A percentile compares a stretch with the other conserved stretches of the same genome.
These are phyloP conservation scores for Eublepharis macularius DNA, from an alignment of 2,113 vertebrate species.

Conservation along the genomic window DNA sequence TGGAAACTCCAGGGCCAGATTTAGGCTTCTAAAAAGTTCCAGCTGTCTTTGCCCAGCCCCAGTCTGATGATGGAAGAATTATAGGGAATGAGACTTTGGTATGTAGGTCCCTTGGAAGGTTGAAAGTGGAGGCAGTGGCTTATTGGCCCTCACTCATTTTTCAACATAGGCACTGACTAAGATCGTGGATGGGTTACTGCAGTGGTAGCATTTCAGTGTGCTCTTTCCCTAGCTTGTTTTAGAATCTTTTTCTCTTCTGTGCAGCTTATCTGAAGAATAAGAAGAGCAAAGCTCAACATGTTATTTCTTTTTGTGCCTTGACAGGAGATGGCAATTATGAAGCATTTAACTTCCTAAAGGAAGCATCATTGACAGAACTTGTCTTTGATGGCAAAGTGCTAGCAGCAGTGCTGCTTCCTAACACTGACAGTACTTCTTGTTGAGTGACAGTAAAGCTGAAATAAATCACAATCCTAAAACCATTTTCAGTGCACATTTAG, in stretches of 20 bases:
- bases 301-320: constrained; percentile 43
- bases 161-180: not conserved
- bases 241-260: not conserved
- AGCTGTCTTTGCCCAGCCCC: too few relatives aligned
- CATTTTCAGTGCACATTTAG: constrained; percentile 9
- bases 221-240: not conserved
- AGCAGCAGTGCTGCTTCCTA: not conserved
- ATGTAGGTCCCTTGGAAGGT: not conserved
- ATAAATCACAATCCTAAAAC: not conserved
- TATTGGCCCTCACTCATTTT: not conserved
- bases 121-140: not conserved
- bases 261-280: constrained; percentile 9
- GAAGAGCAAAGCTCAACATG: constrained; percentile 5
- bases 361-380: constrained; percentile 3
- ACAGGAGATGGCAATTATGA: constrained; percentile 23
- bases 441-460: constrained; percentile 11
- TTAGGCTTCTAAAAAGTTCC: too few relatives aligned
- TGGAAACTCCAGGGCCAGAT: too few relatives aligned
- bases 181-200: not conserved
- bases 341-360: constrained; percentile 18
- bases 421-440: not conserved
- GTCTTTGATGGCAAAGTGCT: not conserved
- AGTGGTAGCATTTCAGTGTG: not conserved
- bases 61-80: too few relatives aligned
- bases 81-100: not conserved